phyloP scores from a whole-genome alignment of 1,140 invertebrate species.

The Sinella curviseta region DNA sequence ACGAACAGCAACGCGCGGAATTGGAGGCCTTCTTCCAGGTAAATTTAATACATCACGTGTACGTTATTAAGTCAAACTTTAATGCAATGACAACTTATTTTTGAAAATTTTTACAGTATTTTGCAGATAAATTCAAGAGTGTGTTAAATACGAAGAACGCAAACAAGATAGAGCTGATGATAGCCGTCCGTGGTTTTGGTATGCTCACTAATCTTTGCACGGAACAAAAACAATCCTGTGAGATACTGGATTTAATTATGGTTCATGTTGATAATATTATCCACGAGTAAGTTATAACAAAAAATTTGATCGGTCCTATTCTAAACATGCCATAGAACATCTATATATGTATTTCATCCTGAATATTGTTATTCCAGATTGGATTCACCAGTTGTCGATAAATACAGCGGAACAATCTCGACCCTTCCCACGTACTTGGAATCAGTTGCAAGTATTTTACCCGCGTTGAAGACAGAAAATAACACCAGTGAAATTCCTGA shows the following conservation, averaged over 20 bases:
- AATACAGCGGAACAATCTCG: slow-evolving; percentile 28
- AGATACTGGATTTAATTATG: slow-evolving; percentile 51
- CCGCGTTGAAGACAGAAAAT: slow-evolving; percentile 14
- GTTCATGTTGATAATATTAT: slow-evolving; percentile 53
- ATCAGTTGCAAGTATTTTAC: slow-evolving; percentile 34
- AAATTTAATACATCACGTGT: too few relatives aligned
- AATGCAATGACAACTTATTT: not conserved
- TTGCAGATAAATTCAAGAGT: slow-evolving; percentile 28
- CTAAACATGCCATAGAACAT: slow-evolving; percentile 44
- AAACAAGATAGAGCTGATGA: slow-evolving; percentile 46
- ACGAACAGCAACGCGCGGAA: not conserved
- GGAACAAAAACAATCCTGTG: slow-evolving; percentile 46
- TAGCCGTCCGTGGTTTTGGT: slow-evolving; percentile 54
- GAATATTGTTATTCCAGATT: slow-evolving; percentile 34
- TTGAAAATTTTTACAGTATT: slow-evolving; percentile 37
- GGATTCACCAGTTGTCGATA: slow-evolving; percentile 31
- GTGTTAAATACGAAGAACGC: slow-evolving; percentile 30
- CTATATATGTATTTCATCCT: slow-evolving; percentile 10
- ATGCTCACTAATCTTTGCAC: slow-evolving; percentile 50
- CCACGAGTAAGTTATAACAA: slow-evolving; percentile 48
- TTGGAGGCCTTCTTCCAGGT: not conserved
- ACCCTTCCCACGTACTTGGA: slow-evolving; percentile 41
- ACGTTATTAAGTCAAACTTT: too few relatives aligned
- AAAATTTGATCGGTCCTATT: slow-evolving; percentile 41
- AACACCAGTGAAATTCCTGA: not conserved